Conservation (phyloP, 1,140 invertebrate genomes). For the Drosophila arizonae region DNA sequence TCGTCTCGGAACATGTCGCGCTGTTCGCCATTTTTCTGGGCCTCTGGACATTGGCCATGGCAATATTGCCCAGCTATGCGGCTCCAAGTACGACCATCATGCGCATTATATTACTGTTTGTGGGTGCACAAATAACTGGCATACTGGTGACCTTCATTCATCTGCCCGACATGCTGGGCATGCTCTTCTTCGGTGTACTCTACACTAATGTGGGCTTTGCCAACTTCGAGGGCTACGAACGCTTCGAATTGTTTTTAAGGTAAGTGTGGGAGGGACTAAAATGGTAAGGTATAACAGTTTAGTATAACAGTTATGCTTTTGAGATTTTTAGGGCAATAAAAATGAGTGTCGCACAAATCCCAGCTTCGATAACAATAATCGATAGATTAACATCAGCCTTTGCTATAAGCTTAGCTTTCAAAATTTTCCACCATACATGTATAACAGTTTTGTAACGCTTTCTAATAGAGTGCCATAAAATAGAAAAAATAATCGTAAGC, state of each 20-base stretch:
- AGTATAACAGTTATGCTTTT: too few relatives aligned
- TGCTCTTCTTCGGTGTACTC: conserved; percentile 80
- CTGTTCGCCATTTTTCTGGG: conserved; percentile 65
- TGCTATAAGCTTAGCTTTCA: too few relatives aligned
- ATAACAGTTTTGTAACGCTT: too few relatives aligned
- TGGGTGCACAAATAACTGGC: conserved; percentile 74
- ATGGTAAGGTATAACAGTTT: too few relatives aligned
- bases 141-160: conserved; percentile 71
- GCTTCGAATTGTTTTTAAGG: conserved; percentile 76
- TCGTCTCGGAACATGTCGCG: conserved; percentile 70
- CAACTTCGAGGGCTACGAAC: conserved; percentile 73
- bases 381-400: too few relatives aligned
- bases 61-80: conserved; percentile 56
- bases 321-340: too few relatives aligned
- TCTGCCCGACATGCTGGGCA: conserved; percentile 82
- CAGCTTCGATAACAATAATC: too few relatives aligned
- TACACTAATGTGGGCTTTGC: conserved; percentile 77
- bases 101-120: conserved; percentile 76
- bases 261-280: conserved; percentile 27
- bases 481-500: too few relatives aligned
- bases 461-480: too few relatives aligned
- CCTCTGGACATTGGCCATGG: conserved; percentile 63
- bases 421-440: too few relatives aligned
- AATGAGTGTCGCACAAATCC: too few relatives aligned
- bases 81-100: conserved; percentile 61